Evolutionary conservation across 2,888 invertebrate species (phyloP).

Genomic region (Atethmia centrago): DNA sequence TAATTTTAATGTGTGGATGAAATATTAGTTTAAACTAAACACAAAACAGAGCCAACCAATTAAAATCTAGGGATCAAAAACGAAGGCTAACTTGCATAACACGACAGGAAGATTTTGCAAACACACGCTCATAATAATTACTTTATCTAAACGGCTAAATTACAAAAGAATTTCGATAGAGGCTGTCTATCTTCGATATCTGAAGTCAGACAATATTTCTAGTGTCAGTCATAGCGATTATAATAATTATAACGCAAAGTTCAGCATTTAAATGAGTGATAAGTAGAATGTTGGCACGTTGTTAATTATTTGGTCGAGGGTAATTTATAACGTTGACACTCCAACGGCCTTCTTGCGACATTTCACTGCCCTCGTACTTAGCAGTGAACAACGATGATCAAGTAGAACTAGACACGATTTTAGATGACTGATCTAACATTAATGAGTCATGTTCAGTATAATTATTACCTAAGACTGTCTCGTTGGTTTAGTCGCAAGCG

Average conservation of each 20-base stretch:
- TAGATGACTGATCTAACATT: conserved; percentile 23
- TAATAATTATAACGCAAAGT: conserved; percentile 43
- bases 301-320: conserved; percentile 55
- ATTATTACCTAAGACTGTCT: not conserved
- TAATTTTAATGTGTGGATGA: conserved; percentile 12
- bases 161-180: conserved; percentile 55
- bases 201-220: conserved; percentile 33
- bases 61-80: conserved; percentile 26
- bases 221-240: conserved; percentile 44
- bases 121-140: conserved; percentile 37
- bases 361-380: conserved; percentile 61
- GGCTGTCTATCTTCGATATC: conserved; percentile 39
- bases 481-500: not conserved
- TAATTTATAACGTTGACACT: conserved; percentile 45
- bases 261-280: conserved; percentile 42
- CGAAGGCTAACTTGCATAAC: conserved; percentile 41
- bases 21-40: conserved; percentile 10
- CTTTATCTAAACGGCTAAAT: conserved; percentile 35
- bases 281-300: conserved; percentile 42
- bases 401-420: conserved; percentile 42
- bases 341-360: conserved; percentile 62
- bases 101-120: conserved; percentile 47
- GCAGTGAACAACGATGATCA: conserved; percentile 40
- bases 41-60: conserved; percentile 4
- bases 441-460: not conserved